Evolutionary conservation across 1,140 invertebrate species (phyloP).

Genomic region (Zaprionus gabonicus): DNA sequence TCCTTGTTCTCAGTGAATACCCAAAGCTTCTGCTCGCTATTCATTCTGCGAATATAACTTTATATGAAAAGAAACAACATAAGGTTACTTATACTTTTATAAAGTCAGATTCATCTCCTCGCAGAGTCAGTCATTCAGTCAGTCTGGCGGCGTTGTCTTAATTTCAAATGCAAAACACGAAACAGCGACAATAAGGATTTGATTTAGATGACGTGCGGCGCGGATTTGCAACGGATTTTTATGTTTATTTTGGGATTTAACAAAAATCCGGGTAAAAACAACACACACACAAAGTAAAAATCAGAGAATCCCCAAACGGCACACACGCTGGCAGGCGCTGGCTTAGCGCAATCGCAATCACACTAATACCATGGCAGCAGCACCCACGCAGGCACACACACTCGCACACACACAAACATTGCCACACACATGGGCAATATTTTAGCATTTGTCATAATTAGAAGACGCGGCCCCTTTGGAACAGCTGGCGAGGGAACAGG

Average conservation of each 20-base stretch:
- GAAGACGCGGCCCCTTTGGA: conserved; percentile 58
- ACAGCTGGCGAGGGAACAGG: conserved; percentile 35
- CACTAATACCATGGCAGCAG: conserved; percentile 24
- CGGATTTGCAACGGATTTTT: conserved; percentile 55
- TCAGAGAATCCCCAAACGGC: conserved; percentile 63
- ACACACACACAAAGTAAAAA: conserved; percentile 42
- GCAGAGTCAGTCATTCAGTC: not conserved
- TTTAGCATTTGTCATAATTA: conserved; percentile 83
- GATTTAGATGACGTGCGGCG: conserved; percentile 55
- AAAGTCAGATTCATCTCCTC: not conserved
- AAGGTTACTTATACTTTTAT: not conserved
- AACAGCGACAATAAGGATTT: conserved; percentile 43
- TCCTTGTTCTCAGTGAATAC: too few relatives aligned
- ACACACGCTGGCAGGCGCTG: conserved; percentile 26
- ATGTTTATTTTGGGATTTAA: conserved; percentile 68
- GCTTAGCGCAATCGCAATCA: conserved; percentile 10
- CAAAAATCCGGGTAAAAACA: conserved; percentile 28
- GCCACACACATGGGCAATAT: conserved; percentile 49
- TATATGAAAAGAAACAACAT: not conserved
- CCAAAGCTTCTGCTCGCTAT: not conserved
- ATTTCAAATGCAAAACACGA: conserved; percentile 23
- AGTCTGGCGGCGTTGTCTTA: not conserved
- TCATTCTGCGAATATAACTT: not conserved
- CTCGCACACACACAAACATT: conserved; percentile 9
- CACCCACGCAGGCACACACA: conserved; percentile 28